Evolutionary conservation across 2,888 invertebrate genomes (phyloP), one percentile per base, ranked within the genome.

Genomic region (Gortyna flavago): DNA sequence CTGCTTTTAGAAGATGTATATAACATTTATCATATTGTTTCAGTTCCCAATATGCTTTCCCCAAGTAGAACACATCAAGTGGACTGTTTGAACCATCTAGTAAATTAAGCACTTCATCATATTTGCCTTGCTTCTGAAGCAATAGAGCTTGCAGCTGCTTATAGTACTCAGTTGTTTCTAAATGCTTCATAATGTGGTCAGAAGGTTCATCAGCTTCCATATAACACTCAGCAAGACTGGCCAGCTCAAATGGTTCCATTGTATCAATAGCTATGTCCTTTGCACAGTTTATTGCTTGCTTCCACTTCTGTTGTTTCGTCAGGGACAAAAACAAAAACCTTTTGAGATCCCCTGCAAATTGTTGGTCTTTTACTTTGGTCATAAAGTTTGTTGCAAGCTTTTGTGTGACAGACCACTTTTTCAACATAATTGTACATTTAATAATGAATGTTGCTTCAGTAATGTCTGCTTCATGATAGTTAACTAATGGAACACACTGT

Each of bases 1-100:
- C 97, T 69, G 98, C 97, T 96, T 97, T 98, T 9, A 98, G 92
- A 88, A 98, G 97, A 83, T 97, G 97, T 79, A 97, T 94, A 54
- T 98, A 94, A 85, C 97, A 97, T 84, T 97, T 97, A 54, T 97
- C 96, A 93, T 97, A 97, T 79, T 97, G 94, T 64, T 97, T 93
- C 32, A 97, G 90, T 89, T 97, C 94, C 97, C 97, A 97, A 91
- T 97, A 97, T 75, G 97, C 95, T 89, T 95, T 95, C 3, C 97
- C 98, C 72, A 97, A 93, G 91, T 97, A 97, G 78, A 97, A 94
- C 94, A 97, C 97, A 84, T 97, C 96, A 79, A 97, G 95, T 29
- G 97, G 93, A 83, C 93, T 92, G 79, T 97, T 95, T 66, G 89
- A 90, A 74, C 95, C 91, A 84, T 97, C 93, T 69, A 98, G 90